phyloP scores from a whole-genome alignment of 2,888 invertebrate genomes.

The Prostheceraeus crozeri region DNA sequence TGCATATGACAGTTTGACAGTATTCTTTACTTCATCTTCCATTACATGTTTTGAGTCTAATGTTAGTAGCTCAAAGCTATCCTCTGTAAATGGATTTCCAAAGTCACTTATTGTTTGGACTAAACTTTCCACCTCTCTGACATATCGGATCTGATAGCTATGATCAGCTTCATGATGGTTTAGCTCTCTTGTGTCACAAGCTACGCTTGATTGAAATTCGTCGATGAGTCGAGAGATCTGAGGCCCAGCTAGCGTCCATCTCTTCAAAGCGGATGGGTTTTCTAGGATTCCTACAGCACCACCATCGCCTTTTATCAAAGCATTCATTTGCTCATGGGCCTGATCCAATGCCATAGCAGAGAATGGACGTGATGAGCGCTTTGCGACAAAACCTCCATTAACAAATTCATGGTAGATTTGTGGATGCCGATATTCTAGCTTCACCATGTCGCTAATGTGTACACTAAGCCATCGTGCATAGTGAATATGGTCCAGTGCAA shows the following conservation, averaged over 20 bases:
- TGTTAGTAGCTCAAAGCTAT: slow-evolving; percentile 35
- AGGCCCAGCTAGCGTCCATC: slow-evolving; percentile 40
- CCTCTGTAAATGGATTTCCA: slow-evolving; percentile 38
- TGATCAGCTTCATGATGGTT: slow-evolving; percentile 37
- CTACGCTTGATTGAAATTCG: slow-evolving; percentile 34
- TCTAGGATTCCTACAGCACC: slow-evolving; percentile 40
- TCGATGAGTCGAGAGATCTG: slow-evolving; percentile 37
- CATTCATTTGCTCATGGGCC: slow-evolving; percentile 41
- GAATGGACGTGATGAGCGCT: slow-evolving; percentile 34
- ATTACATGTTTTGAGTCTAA: slow-evolving; percentile 35
- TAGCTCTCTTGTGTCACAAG: slow-evolving; percentile 7
- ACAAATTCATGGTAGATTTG: slow-evolving; percentile 24
- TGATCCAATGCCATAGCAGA: slow-evolving; percentile 41
- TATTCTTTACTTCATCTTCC: slow-evolving; percentile 32
- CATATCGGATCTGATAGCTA: slow-evolving; percentile 37
- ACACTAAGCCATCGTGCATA: slow-evolving; percentile 40
- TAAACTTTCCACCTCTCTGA: slow-evolving; percentile 28
- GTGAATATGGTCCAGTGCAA: slow-evolving; percentile 37
- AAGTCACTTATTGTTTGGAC: slow-evolving; percentile 36
- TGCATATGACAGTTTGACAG: neutral
- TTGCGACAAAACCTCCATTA: slow-evolving; percentile 32
- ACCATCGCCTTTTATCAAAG: slow-evolving; percentile 39
- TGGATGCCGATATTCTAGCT: slow-evolving; percentile 28
- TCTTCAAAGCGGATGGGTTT: slow-evolving; percentile 33
- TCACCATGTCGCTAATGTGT: slow-evolving; percentile 34